Evolutionary conservation across 2,888 invertebrate species (phyloP), one percentile per base, ranked within the genome.

Genomic region (Cosmia pyralina): DNA sequence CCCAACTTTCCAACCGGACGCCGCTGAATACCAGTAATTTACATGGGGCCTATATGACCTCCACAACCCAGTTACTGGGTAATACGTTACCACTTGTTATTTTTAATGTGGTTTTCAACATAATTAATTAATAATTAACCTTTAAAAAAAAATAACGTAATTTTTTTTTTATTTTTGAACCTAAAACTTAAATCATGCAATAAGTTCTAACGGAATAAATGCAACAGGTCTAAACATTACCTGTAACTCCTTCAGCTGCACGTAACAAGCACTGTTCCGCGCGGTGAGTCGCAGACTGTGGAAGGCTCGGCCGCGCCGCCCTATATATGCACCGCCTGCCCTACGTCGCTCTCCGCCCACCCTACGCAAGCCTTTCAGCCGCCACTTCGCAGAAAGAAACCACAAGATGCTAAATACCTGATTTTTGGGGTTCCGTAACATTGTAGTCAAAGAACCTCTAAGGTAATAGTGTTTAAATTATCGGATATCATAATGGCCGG

Each of bases 311-410:
- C 22, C 50, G 58, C 48, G 57, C 53, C 80, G 75, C 57, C 63
- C 80, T 80, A 74, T 77, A 48, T 77, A 77, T 77, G 77, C 44
- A 60, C 55, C 62, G 58, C 60, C 77, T 79, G 65, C 72, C 65
- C 44, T 50, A 53, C 17, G 63, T 28, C 69, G 13, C 41, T 10
- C n/a, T 13, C 48, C 50, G 62, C 66, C 79, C 63, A 55, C 73
- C 73, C 55, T 38, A 62, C 55, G 57, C 4, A 41, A 22, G 34
- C 52, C 17, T 28, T 28, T 72, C 59, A 46, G 34, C 13, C 19
- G 11, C 3, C 19, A 22, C 65, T 75, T 81, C 55, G 6, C 15
- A 46, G 66, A 73, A 76, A 58, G 75, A 77, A 76, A 65, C 66
- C 65, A 15, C 11, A 38, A 28, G 13, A 50, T 17, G 38, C 41